Base-by-base conservation (phyloP, 2,113 vertebrate species). In the Spheniscus mendiculus region DNA sequence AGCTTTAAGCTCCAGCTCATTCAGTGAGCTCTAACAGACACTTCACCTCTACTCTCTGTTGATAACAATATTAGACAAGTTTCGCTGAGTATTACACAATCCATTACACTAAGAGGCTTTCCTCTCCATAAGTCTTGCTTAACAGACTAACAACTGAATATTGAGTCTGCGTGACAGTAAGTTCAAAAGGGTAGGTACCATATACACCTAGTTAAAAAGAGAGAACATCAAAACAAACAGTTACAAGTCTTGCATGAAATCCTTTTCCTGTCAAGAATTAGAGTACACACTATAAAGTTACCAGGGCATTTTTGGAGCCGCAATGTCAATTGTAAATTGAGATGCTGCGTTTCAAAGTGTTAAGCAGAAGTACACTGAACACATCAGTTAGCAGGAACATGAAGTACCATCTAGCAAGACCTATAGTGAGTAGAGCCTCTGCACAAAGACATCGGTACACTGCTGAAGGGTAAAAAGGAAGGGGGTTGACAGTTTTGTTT, bases 391-490 rank as follows among this genome's bases (percentile, higher is more conserved):
- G 36, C 10, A 10, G 62, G 66, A 93, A 72, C 20, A 44, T 5
- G 9, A 80, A 90, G 62, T 19, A 88, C 45, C 80, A 83, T 22
- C 52, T 1, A 85, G 36, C 44, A 96, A 53, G 52, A 85, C 56
- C 84, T 85, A 36, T 1, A 79, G n/a, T 0, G 1, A 89, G 45
- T 0, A 86, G 21, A 90, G 72, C 42, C 25, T 83, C 40, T 34
- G 52, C 15, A 88, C 45, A 81, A 74, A 83, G 69, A 17, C 52
- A 90, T n/a, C 9, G 15, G 36, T 23, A 53, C 13, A 36, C 30
- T 73, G 67, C 86, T 83, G 67, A 97, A 94, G 83, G 89, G 80
- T 40, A 53, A 83, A 83, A 92, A 80, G 36, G 45, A 93, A 86
- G 62, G 23, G 34, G 61, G 40, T 17, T 78, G 73, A 89, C 7